Percentiles rank a stretch among this genome's conserved stretches.
Evolutionary conservation across 2,113 vertebrate species (phyloP).

Genomic region (Nerophis lumbriciformis): DNA sequence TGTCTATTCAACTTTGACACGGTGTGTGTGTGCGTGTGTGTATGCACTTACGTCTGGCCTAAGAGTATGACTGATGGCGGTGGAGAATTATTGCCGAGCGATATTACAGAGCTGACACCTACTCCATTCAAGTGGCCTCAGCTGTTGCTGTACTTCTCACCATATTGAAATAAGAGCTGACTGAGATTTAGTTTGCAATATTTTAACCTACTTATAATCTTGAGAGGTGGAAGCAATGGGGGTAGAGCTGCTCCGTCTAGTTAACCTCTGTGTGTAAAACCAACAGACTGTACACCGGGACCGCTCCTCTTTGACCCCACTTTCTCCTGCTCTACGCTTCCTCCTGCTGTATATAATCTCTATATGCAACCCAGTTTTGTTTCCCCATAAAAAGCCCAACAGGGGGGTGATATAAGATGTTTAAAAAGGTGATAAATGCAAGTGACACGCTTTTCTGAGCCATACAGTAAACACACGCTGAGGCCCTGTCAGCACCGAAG

Average conservation of each 20-base stretch:
- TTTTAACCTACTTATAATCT: slow-evolving; percentile 64
- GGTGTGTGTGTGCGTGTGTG: neutral
- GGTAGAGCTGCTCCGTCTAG: slow-evolving; percentile 28
- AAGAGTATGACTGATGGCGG: slow-evolving; percentile 65
- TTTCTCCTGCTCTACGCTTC: slow-evolving; percentile 13
- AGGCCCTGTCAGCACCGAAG: slow-evolving; percentile 43
- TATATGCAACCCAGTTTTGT: slow-evolving; percentile 36
- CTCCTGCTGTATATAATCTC: slow-evolving; percentile 26
- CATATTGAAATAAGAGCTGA: slow-evolving; percentile 59
- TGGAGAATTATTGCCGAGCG: slow-evolving; percentile 71
- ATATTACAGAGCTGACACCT: slow-evolving; percentile 69
- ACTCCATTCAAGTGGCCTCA: slow-evolving; percentile 63
- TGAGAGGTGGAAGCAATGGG: slow-evolving; percentile 1
- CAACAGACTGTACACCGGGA: slow-evolving; percentile 33
- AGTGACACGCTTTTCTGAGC: slow-evolving; percentile 35
- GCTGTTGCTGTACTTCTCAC: slow-evolving; percentile 48
- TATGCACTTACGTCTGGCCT: slow-evolving; percentile 35
- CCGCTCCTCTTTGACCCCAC: slow-evolving; percentile 48
- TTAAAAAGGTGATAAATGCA: slow-evolving; percentile 36
- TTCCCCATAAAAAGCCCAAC: slow-evolving; percentile 38
- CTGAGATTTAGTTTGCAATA: slow-evolving; percentile 68
- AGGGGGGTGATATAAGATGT: slow-evolving; percentile 10
- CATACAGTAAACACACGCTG: slow-evolving; percentile 37
- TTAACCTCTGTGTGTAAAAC: slow-evolving; percentile 59
- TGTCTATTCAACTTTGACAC: slow-evolving; percentile 42